These are phyloP conservation scores for Rugalucina vietnamica DNA, from an alignment of 2,888 invertebrate genomes.

Conservation along the genomic window DNA sequence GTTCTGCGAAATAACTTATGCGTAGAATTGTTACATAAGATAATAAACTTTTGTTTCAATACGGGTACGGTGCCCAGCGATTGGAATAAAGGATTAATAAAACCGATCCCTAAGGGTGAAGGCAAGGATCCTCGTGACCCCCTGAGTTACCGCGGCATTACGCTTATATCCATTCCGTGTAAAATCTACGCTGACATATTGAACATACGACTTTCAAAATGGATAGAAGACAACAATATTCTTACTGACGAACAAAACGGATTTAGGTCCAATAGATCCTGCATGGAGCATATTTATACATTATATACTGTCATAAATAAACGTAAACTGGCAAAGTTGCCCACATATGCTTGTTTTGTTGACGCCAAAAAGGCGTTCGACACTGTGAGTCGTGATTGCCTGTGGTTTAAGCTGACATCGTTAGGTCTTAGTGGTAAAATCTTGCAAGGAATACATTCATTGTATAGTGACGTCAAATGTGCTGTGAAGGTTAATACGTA, in stretches of 20 bases:
- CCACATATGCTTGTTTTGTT: not conserved
- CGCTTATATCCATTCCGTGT: slow-evolving; percentile 2
- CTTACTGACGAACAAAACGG: not conserved
- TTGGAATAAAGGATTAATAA: not conserved
- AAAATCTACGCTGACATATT: not conserved
- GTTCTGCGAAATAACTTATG: slow-evolving; percentile 1
- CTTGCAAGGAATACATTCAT: not conserved
- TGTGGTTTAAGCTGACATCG: not conserved
- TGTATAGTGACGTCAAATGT: not conserved
- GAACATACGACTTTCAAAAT: not conserved
- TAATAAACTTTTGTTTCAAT: not conserved
- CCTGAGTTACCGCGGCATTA: not conserved
- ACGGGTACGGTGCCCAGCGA: not conserved
- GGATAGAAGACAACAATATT: not conserved
- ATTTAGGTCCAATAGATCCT: not conserved
- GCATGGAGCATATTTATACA: slow-evolving; percentile 3
- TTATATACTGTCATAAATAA: not conserved
- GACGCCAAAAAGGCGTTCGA: slow-evolving; percentile 3
- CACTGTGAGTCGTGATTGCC: not conserved
- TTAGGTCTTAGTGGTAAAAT: not conserved
- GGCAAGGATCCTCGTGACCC: not conserved
- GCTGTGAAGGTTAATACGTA: not conserved
- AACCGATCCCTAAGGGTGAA: not conserved
- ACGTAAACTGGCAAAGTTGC: not conserved
- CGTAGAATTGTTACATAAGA: not conserved